Conservation (phyloP, 1,140 invertebrate species). For the Harpegnathos saltator region DNA sequence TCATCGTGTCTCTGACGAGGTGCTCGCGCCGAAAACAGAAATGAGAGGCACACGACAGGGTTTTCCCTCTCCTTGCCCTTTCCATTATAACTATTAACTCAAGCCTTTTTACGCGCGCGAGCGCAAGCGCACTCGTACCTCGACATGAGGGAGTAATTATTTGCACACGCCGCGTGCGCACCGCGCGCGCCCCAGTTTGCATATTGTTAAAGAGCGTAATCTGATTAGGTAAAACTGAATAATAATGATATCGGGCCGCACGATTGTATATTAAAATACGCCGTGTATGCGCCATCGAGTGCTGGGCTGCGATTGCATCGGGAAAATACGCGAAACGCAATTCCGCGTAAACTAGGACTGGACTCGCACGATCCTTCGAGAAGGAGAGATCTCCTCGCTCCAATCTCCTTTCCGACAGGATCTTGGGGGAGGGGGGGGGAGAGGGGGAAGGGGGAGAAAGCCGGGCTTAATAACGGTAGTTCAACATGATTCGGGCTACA, state of each 20-base stretch:
- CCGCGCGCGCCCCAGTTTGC: constrained; percentile 33
- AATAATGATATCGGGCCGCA: constrained; percentile 18
- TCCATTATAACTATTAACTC: constrained; percentile 33
- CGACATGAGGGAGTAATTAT: constrained; percentile 51
- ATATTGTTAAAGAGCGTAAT: constrained; percentile 45
- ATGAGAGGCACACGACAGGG: constrained; percentile 34
- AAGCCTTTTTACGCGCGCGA: constrained; percentile 18
- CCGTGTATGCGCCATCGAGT: not conserved
- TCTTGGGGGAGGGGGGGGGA: too few species aligned
- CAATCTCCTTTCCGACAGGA: too few species aligned
- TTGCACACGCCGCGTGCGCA: constrained; percentile 49
- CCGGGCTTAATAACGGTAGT: not conserved
- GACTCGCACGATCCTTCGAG: constrained; percentile 5
- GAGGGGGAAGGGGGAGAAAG: not conserved
- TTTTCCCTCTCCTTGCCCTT: constrained; percentile 4
- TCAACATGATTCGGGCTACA: not conserved
- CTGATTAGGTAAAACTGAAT: constrained; percentile 41
- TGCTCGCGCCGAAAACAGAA: not conserved
- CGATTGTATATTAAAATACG: not conserved
- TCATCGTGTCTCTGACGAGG: constrained; percentile 7
- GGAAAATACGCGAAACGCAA: not conserved
- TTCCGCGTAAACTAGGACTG: not conserved
- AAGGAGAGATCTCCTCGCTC: too few species aligned
- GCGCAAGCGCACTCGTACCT: not conserved
- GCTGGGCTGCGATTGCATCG: not conserved